Evolutionary conservation across 2,797 vertebrate species (phyloP).

Genomic region (Peromyscus nudipes): DNA sequence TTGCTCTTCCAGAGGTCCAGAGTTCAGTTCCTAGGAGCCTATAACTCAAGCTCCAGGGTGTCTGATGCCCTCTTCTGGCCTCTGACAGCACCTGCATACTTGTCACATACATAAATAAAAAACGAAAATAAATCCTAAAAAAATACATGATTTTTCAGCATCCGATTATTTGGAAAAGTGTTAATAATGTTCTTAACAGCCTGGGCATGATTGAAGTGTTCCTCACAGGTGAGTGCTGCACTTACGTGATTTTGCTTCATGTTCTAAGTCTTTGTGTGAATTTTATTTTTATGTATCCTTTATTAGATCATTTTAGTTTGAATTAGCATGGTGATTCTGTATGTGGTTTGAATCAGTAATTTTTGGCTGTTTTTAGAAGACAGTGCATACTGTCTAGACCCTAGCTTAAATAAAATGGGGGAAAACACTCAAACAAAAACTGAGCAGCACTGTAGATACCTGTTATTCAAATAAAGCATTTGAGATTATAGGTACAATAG

Average conservation of each 20-base stretch:
- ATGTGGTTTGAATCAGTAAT: constrained; percentile 49
- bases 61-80: not conserved
- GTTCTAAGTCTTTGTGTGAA: constrained; percentile 35
- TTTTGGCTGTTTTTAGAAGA: constrained; percentile 52
- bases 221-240: constrained; percentile 3
- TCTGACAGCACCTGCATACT: not conserved
- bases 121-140: constrained; percentile 31
- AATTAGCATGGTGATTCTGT: not conserved
- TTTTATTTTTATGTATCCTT: constrained; percentile 67
- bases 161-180: constrained; percentile 42
- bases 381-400: not conserved
- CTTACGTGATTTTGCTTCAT: constrained; percentile 51
- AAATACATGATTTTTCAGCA: constrained; percentile 5
- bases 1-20: not conserved
- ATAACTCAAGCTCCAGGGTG: not conserved
- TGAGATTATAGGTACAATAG: not conserved
- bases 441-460: not conserved
- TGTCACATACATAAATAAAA: not conserved
- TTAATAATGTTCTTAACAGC: constrained; percentile 2
- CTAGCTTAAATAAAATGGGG: constrained; percentile 9
- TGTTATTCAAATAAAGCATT: constrained; percentile 49
- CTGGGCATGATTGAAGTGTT: not conserved
- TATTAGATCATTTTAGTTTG: constrained; percentile 20
- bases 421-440: not conserved
- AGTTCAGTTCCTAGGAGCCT: too few species aligned